Evolutionary conservation across 2,888 invertebrate species (phyloP).

Genomic region (Spialia ferax): DNA sequence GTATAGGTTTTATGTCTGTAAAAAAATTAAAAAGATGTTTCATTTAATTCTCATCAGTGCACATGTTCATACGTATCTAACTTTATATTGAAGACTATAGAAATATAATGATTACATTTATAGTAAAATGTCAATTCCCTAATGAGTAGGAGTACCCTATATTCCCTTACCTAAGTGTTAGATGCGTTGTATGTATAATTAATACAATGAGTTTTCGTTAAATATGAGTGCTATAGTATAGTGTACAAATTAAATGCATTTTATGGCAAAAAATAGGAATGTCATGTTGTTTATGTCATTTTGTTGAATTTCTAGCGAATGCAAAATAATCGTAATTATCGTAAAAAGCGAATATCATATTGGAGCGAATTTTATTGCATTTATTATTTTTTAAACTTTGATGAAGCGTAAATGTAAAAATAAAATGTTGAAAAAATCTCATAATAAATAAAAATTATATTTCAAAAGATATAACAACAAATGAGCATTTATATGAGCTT

Average conservation of each 20-base stretch:
- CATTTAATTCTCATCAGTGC: slow-evolving; percentile 31
- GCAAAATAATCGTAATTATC: background rate
- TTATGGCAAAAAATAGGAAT: slow-evolving; percentile 76
- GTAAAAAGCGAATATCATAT: too few relatives aligned
- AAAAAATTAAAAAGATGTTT: background rate
- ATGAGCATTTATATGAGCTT: slow-evolving; percentile 53
- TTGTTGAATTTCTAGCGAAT: background rate
- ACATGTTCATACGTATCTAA: slow-evolving; percentile 17
- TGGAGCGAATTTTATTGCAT: too few relatives aligned
- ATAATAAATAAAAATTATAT: slow-evolving; percentile 2
- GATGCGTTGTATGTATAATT: slow-evolving; percentile 51
- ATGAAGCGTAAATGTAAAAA: background rate
- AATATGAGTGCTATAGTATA: slow-evolving; percentile 45
- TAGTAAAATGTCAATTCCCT: slow-evolving; percentile 71
- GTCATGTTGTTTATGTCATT: slow-evolving; percentile 51
- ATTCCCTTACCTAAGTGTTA: slow-evolving; percentile 63
- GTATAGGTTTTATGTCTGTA: too few relatives aligned
- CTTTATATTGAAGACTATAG: slow-evolving; percentile 51
- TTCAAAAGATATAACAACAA: slow-evolving; percentile 37
- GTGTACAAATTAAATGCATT: slow-evolving; percentile 73
- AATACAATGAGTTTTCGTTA: background rate
- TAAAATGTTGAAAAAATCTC: background rate
- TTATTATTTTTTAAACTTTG: too few relatives aligned
- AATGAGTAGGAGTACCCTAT: slow-evolving; percentile 72
- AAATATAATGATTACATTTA: slow-evolving; percentile 58